Conservation (phyloP, 2,888 invertebrate species). For the Bugulina stolonifera region DNA sequence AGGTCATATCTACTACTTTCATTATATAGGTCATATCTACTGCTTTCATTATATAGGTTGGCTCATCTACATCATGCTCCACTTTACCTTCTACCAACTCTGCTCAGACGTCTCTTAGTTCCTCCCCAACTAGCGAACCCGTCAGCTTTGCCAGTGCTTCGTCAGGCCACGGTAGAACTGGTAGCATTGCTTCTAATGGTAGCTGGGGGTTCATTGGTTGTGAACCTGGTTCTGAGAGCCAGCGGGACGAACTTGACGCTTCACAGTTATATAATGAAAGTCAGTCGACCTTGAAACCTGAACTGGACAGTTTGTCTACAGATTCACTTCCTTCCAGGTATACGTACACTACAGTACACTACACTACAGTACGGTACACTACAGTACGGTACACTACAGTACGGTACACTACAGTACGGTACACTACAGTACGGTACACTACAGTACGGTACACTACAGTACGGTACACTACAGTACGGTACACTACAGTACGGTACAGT, state of each 20-base stretch:
- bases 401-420: too few species aligned
- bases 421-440: too few species aligned
- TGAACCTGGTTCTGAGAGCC: background rate
- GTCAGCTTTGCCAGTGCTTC: background rate
- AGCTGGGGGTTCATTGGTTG: too few species aligned
- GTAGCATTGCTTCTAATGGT: background rate
- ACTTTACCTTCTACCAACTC: background rate
- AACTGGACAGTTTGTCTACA: background rate
- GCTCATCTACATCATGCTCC: too few species aligned
- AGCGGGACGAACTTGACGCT: background rate
- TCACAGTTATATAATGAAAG: background rate
- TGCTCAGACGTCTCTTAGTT: background rate
- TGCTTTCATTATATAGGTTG: too few species aligned
- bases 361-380: too few species aligned
- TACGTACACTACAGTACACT: background rate
- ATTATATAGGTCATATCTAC: too few species aligned
- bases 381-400: too few species aligned
- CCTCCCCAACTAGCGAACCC: background rate
- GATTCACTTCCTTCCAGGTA: slow-evolving; percentile 15
- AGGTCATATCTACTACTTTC: too few species aligned
- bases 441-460: too few species aligned
- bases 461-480: too few species aligned
- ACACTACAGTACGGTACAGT: too few species aligned
- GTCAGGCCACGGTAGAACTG: background rate
- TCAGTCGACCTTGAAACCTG: background rate